phyloP scores from a whole-genome alignment of 2,113 vertebrate species.

The Oryzias woworae region DNA sequence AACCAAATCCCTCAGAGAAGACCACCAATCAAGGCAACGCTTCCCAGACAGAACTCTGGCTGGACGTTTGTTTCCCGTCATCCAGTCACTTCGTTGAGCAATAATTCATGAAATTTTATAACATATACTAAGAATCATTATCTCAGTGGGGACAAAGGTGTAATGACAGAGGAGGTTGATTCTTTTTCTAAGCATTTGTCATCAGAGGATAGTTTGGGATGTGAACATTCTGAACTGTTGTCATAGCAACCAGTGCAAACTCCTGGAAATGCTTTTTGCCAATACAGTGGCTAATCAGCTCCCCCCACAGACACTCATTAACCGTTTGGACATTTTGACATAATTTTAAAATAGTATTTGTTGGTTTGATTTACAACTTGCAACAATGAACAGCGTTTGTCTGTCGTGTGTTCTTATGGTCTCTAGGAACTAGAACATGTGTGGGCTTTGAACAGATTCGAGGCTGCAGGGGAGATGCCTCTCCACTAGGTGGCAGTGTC shows the following conservation, averaged over 20 bases:
- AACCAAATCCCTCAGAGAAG: conserved; percentile 37
- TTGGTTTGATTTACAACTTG: too few relatives aligned
- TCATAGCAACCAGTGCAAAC: conserved; percentile 24
- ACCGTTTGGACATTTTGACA: neutral
- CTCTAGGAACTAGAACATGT: neutral
- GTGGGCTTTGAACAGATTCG: neutral
- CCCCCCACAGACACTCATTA: neutral
- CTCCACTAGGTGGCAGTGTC: conserved; percentile 53
- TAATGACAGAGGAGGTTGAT: neutral
- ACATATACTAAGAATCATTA: too few relatives aligned
- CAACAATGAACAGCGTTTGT: too few relatives aligned
- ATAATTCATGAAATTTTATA: too few relatives aligned
- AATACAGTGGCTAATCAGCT: neutral
- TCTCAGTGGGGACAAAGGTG: too few relatives aligned
- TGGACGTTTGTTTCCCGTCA: too few relatives aligned
- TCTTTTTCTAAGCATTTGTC: neutral
- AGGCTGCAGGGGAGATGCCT: conserved; percentile 22
- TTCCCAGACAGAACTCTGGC: neutral
- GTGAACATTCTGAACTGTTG: conserved; percentile 14
- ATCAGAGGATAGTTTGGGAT: conserved; percentile 1
- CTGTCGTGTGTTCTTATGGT: too few relatives aligned
- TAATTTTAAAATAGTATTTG: too few relatives aligned
- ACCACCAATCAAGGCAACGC: conserved; percentile 34
- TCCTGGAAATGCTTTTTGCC: conserved; percentile 2
- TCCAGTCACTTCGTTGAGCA: too few relatives aligned